Percentiles rank a stretch among this genome's conserved stretches.
Conservation (phyloP, 2,797 vertebrate species). For the Microchirus variegatus region DNA sequence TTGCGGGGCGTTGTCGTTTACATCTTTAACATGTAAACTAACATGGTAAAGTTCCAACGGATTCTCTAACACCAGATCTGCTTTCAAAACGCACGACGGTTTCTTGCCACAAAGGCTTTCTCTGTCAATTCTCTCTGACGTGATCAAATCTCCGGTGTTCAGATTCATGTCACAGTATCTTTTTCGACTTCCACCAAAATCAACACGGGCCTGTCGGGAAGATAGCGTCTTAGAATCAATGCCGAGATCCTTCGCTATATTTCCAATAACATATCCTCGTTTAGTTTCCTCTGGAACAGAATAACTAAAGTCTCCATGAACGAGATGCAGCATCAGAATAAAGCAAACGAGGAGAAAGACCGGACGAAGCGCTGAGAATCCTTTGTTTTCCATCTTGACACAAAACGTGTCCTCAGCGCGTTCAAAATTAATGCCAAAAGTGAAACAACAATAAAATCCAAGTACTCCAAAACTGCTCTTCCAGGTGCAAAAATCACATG, state of each 20-base stretch:
- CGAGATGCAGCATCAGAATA: no score
- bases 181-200: constrained; percentile 39
- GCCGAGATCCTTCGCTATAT: constrained; percentile 67
- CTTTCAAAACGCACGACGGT: constrained; percentile 66
- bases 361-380: no score
- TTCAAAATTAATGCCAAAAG: no score
- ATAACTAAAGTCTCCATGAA: no score
- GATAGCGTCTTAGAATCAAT: constrained; percentile 46
- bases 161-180: constrained; percentile 60
- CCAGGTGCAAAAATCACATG: neutral
- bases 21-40: constrained; percentile 77
- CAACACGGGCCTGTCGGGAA: constrained; percentile 57
- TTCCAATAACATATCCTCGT: constrained; percentile 2
- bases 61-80: constrained; percentile 81
- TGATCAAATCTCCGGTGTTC: constrained; percentile 65
- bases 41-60: constrained; percentile 74
- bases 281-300: no score
- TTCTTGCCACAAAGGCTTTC: constrained; percentile 72
- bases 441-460: neutral
- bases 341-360: no score
- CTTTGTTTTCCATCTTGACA: neutral
- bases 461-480: neutral
- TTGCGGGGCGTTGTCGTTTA: constrained; percentile 83
- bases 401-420: neutral
- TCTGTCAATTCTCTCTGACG: constrained; percentile 71